Conservation (phyloP, 2,797 vertebrate species). For the Vultur gryphus region DNA sequence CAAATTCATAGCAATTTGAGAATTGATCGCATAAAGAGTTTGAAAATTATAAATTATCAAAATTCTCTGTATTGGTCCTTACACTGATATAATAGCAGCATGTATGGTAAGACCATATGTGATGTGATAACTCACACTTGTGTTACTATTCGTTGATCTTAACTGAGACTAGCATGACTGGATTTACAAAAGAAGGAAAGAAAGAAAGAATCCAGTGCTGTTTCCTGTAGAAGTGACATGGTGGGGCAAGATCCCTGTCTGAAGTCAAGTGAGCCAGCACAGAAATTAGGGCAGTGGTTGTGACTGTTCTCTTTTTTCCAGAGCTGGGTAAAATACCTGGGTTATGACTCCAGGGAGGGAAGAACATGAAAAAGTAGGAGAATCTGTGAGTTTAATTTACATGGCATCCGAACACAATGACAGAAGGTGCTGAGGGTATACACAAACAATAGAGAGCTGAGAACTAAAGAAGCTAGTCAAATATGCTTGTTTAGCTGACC, state of each 20-base stretch:
- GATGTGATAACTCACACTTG: not conserved
- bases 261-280: not conserved
- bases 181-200: not conserved
- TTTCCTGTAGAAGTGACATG: not conserved
- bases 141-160: not conserved
- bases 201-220: not conserved
- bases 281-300: not conserved
- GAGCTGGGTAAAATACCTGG: not conserved
- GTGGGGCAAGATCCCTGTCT: not conserved
- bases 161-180: not conserved
- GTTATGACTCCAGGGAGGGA: not conserved
- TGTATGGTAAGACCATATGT: not conserved
- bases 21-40: not conserved
- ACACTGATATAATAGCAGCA: too few relatives aligned
- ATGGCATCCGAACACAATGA: rapidly evolving
- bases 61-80: not conserved
- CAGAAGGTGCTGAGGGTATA: not conserved
- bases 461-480: not conserved
- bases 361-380: not conserved
- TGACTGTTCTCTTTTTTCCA: not conserved
- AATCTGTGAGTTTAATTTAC: not conserved
- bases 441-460: not conserved
- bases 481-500: not conserved
- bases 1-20: not conserved
- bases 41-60: not conserved